Conservation (phyloP, 2,888 invertebrate genomes). For the Diplolepis rosae region DNA sequence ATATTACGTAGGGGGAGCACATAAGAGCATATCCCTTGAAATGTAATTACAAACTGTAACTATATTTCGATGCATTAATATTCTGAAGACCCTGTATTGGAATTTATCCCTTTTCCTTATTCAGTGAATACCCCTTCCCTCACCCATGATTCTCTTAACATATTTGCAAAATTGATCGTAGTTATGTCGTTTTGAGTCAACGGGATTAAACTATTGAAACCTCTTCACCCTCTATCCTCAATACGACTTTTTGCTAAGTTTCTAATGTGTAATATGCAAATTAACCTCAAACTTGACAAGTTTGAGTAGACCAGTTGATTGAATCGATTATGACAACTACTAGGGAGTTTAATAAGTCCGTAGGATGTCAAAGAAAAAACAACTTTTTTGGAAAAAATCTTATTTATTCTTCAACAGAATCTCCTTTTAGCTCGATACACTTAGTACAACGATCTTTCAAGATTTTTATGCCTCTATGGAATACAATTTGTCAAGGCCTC, state of each 20-base stretch:
- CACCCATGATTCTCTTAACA: slow-evolving; percentile 49
- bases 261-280: slow-evolving; percentile 21
- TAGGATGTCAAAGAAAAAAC: too few species aligned
- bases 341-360: too few species aligned
- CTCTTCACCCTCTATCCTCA: slow-evolving; percentile 24
- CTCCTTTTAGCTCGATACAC: too few species aligned
- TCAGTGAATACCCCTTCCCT: slow-evolving; percentile 25
- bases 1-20: slow-evolving; percentile 56
- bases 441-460: too few species aligned
- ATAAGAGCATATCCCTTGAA: slow-evolving; percentile 60
- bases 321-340: too few species aligned
- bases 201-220: slow-evolving; percentile 31
- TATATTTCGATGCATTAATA: slow-evolving; percentile 67
- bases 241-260: slow-evolving; percentile 17
- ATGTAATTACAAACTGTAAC: slow-evolving; percentile 71
- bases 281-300: not conserved
- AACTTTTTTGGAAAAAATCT: too few species aligned
- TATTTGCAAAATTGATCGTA: slow-evolving; percentile 60
- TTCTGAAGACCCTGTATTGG: slow-evolving; percentile 50
- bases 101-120: slow-evolving; percentile 37
- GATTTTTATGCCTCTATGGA: too few species aligned
- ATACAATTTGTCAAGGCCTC: too few species aligned
- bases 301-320: not conserved
- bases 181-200: slow-evolving; percentile 51
- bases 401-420: too few species aligned